These are phyloP conservation scores for Thymelicus acteon DNA, from an alignment of 2,888 invertebrate species.

Conservation along the genomic window DNA sequence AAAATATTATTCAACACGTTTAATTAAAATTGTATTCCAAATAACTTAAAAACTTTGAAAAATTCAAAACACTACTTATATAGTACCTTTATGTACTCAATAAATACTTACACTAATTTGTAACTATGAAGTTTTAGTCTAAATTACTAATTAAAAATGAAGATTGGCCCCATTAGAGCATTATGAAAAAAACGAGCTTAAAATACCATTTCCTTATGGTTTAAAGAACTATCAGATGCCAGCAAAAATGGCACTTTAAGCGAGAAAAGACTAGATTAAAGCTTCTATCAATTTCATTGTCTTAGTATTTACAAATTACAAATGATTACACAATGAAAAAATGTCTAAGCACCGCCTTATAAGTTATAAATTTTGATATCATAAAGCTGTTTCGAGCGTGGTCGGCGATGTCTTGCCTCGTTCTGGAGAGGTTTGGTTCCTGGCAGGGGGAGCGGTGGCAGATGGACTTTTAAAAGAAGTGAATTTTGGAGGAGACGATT, in stretches of 20 bases:
- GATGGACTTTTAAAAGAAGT: conserved; percentile 67
- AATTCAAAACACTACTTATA: conserved; percentile 76
- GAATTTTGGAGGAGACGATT: conserved; percentile 69
- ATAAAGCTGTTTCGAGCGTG: conserved; percentile 87
- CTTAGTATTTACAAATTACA: conserved; percentile 55
- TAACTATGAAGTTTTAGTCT: conserved; percentile 62
- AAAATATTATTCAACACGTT: conserved; percentile 70
- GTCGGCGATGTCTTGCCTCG: conserved; percentile 75
- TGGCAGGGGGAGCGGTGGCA: conserved; percentile 52
- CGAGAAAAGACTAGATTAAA: conserved; percentile 83
- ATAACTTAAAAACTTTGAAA: conserved; percentile 82
- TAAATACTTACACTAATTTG: conserved; percentile 81
- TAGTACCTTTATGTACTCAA: conserved; percentile 68
- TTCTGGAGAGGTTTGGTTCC: conserved; percentile 68
- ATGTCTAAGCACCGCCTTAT: conserved; percentile 66
- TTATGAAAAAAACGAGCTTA: conserved; percentile 60
- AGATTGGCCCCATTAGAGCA: conserved; percentile 78
- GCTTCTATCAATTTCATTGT: conserved; percentile 78
- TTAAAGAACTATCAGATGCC: conserved; percentile 61
- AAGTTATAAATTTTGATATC: conserved; percentile 57
- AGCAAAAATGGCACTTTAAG: conserved; percentile 71
- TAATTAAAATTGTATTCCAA: conserved; percentile 78
- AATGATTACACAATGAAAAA: conserved; percentile 48
- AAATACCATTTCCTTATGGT: conserved; percentile 57
- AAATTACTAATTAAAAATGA: conserved; percentile 59